Evolutionary conservation across 2,797 vertebrate genomes (phyloP).

Genomic region (Emydoidea blandingii): DNA sequence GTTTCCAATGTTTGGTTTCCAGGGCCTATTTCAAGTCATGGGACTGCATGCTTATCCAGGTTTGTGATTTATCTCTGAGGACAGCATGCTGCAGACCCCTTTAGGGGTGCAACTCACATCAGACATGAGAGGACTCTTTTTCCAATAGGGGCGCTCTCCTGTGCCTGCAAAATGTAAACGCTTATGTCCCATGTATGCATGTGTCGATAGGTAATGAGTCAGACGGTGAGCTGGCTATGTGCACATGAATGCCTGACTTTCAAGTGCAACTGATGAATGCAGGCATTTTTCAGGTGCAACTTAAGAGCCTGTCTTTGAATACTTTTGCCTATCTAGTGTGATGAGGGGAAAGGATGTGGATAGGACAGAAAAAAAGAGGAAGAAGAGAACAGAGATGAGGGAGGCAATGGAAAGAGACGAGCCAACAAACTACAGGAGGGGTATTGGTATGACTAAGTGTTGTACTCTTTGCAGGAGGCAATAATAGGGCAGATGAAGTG

Average conservation of each 20-base stretch:
- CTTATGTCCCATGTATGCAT: not conserved
- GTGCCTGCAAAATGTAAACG: not conserved
- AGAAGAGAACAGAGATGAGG: not conserved
- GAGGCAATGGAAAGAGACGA: not conserved
- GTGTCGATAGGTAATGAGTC: not conserved
- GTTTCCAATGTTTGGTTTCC: not conserved
- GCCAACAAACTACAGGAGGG: not conserved
- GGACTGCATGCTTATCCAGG: rapidly evolving
- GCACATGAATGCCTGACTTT: rapidly evolving
- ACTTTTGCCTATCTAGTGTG: not conserved
- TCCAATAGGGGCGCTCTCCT: not conserved
- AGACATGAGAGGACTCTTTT: not conserved
- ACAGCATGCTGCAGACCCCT: not conserved
- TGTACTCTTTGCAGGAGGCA: not conserved
- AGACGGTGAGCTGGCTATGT: not conserved
- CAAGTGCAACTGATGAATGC: not conserved
- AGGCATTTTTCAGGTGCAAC: not conserved
- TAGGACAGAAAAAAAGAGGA: not conserved
- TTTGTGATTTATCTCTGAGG: not conserved
- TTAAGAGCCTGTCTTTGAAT: not conserved
- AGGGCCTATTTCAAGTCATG: not conserved
- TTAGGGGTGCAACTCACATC: not conserved
- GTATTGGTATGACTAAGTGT: not conserved
- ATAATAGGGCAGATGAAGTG: not conserved
- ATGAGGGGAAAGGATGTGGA: not conserved